Base-by-base conservation (phyloP, 2,113 vertebrate species). In the Aegotheles bennettii region DNA sequence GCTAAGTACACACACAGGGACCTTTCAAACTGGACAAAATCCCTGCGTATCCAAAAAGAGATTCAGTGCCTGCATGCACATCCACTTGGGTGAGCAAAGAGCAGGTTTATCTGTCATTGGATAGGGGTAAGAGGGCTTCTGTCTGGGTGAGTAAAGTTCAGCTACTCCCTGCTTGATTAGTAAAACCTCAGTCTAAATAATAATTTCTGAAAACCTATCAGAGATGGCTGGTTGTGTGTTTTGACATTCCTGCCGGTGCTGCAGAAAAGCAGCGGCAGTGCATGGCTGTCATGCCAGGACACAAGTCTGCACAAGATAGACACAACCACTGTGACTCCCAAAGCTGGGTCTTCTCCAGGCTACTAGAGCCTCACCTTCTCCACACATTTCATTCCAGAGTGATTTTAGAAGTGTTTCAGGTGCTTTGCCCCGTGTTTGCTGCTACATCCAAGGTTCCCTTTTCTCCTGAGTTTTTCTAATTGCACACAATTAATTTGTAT, bases 171-270 rank as follows among this genome's bases (percentile, higher is more conserved):
- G 33, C 59, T 77, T 90, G 91, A 95, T 90, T 93, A 95, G 67
- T 26, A 53, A 95, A 96, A 79, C 79, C 88, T 92, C 74, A 95
- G 94, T 94, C 95, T 96, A 94, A 93, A 92, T 92, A 97, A 94
- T 48, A 1, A 36, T n/a, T 89, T 78, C 38, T 23, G 33, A 75
- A 69, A 84, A 40, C 6, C 1, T 85, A 82, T 76, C 79, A 63
- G 83, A 88, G 51, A 23, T 65, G 56, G 36, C 29, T 5, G 0
- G n/a, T n/a, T 9, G 0, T 21, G 48, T 64, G 36, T 71, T 70
- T 67, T 87, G 79, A 67, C 84, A 82, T 74, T 84, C 54, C 50
- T 47, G 70, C 54, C 1, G 10, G 40, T 51, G 59, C 54, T 71
- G 78, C 87, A 82, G 50, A 87, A 71, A 74, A 45, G 50, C 50